Evolutionary conservation across 2,888 invertebrate genomes (phyloP), one percentile per base, ranked within the genome.

Genomic region (Cosmia trapezina): DNA sequence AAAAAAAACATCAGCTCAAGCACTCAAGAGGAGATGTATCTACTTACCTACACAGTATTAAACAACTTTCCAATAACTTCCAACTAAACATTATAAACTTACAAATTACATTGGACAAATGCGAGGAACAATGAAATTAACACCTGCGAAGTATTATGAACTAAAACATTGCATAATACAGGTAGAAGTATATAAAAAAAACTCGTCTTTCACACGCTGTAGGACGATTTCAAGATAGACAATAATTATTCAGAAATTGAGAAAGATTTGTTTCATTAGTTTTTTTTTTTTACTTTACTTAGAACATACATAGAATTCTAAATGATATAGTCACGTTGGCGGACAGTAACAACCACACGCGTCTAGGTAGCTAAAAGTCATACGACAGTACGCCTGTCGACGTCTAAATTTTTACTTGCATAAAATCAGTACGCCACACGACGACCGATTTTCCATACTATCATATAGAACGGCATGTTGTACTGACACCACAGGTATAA

Each of bases 91-190:
- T n/a, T n/a, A n/a, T n/a, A n/a, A n/a, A 47, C 11, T 53, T 22
- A 53, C n/a, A 60, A 33, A 69, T 49, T 45, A 37, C 33, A 53
- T 49, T 62, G 53, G 47, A 62, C 47, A 76, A 69, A 70, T 74
- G 75, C 45, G 54, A 78, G 54, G 45, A 80, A 47, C 28, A 64
- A 51, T 51, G 9, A 17, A n/a, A 54, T 33, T 43, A 47, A 53
- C 3, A 5, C 8, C 22, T 28, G 45, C 41, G 17, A 17, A 54
- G 11, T 45, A 43, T 8, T 45, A 43, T 8, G 56, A 22, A 54
- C 49, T 5, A 33, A 57, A 71, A 43, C 12, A n/a, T 47, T 47
- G 33, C 45, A 4, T 45, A 19, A 19, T n/a, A 53, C 9, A 12
- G 4, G 22, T 37, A 45, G 0, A 17, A 4, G 2, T 37, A 11